phyloP scores from a whole-genome alignment of 2,797 vertebrate species.

The Tenualosa ilisha region DNA sequence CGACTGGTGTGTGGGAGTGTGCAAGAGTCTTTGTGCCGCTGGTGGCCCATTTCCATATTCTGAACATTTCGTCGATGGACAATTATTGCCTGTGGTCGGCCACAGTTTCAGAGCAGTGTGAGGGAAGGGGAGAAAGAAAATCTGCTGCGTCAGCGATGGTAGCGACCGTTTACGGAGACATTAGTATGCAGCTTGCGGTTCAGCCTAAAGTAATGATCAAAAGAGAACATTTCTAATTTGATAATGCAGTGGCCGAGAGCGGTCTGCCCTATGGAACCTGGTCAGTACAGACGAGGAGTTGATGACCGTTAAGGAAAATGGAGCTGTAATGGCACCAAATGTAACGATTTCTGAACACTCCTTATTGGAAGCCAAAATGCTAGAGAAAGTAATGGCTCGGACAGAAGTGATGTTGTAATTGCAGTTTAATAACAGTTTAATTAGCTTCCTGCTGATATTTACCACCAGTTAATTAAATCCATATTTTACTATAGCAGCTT shows the following conservation, averaged over 20 bases:
- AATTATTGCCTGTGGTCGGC: constrained; percentile 35
- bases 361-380: not conserved
- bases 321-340: not conserved
- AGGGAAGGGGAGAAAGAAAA: not conserved
- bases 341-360: not conserved
- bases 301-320: not conserved
- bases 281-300: not conserved
- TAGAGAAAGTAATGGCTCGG: not conserved
- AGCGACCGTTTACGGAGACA: constrained; percentile 19
- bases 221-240: not conserved
- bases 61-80: constrained; percentile 44
- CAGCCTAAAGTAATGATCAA: constrained; percentile 8
- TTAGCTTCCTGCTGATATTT: constrained; percentile 16
- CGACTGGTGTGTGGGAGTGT: not conserved
- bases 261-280: not conserved
- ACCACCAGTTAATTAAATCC: not conserved
- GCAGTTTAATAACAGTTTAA: constrained; percentile 1
- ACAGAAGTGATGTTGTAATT: constrained; percentile 16
- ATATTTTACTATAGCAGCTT: not conserved
- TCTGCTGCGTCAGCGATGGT: constrained; percentile 47
- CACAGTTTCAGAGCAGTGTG: constrained; percentile 24
- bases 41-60: constrained; percentile 48
- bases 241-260: not conserved
- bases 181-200: constrained; percentile 31
- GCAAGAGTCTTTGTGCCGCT: not conserved